Evolutionary conservation across 2,888 invertebrate species (phyloP).

Genomic region (Pristionchus fissidentatus): DNA sequence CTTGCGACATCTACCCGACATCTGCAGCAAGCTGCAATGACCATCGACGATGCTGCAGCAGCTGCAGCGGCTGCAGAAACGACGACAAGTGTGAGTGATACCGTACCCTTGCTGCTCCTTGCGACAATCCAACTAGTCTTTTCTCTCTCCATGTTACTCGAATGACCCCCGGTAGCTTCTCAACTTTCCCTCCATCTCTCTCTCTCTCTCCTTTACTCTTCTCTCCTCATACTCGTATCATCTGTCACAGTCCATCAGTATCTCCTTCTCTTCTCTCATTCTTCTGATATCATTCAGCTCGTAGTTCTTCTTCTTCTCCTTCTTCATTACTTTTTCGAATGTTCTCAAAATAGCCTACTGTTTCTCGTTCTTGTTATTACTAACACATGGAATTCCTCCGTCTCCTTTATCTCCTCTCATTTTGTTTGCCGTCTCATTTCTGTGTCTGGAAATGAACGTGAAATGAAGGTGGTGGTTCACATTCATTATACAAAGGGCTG

Average conservation of each 20-base stretch:
- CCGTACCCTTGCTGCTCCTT: not conserved
- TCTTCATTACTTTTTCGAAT: not conserved
- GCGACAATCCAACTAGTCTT: not conserved
- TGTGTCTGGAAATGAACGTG: too few relatives aligned
- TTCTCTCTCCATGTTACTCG: not conserved
- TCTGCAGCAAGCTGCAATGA: not conserved
- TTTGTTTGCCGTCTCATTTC: not conserved
- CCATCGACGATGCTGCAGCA: not conserved
- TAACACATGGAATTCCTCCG: not conserved
- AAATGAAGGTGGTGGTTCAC: too few relatives aligned
- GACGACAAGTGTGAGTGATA: slow-evolving; percentile 13
- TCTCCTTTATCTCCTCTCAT: not conserved
- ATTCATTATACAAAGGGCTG: not conserved
- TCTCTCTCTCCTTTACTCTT: not conserved
- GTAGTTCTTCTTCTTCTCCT: slow-evolving; percentile 6
- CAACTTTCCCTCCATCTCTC: not conserved
- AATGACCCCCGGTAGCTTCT: slow-evolving; percentile 22
- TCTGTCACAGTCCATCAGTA: slow-evolving; percentile 32
- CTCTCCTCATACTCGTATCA: slow-evolving; percentile 8
- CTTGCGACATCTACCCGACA: not conserved
- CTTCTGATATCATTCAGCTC: slow-evolving; percentile 2
- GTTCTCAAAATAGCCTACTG: not conserved
- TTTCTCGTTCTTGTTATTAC: not conserved
- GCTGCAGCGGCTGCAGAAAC: not conserved
- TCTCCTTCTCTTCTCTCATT: not conserved